phyloP scores from a whole-genome alignment of 2,113 vertebrate genomes.

The Rhinopomastus cyanomelas region DNA sequence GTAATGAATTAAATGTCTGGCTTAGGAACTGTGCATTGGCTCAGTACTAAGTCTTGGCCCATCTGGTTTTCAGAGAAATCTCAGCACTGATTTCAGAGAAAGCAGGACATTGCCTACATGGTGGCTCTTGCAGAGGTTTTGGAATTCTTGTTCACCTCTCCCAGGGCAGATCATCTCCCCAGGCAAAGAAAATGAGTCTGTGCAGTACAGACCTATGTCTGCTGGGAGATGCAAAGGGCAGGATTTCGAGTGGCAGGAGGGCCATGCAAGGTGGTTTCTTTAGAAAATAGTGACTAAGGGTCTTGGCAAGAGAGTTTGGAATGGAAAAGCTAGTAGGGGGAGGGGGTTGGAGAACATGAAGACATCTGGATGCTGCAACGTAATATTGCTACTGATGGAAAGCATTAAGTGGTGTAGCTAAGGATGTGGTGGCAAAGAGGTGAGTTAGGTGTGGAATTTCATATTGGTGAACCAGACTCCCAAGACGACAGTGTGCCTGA shows the following conservation, averaged over 20 bases:
- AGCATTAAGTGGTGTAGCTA: background rate
- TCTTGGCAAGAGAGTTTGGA: background rate
- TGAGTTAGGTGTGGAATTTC: slow-evolving; percentile 45
- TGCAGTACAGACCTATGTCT: background rate
- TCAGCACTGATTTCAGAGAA: background rate
- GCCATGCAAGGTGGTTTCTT: background rate
- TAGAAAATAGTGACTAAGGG: background rate
- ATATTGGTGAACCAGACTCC: background rate
- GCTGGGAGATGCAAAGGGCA: background rate
- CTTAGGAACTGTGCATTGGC: background rate
- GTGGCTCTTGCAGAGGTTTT: background rate
- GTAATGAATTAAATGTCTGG: slow-evolving; percentile 24
- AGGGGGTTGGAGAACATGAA: background rate
- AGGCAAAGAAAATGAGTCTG: background rate
- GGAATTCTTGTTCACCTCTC: background rate
- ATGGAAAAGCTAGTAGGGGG: background rate
- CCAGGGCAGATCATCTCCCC: background rate
- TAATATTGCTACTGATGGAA: background rate
- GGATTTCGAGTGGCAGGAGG: background rate
- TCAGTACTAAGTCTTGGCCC: background rate
- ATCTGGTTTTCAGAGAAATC: background rate
- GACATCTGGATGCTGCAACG: background rate
- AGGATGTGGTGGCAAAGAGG: background rate
- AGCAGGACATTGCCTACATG: background rate
- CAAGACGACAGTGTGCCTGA: background rate